Evolutionary conservation across 2,888 invertebrate genomes (phyloP), one percentile per base, ranked within the genome.

Genomic region (Agriotes lineatus): DNA sequence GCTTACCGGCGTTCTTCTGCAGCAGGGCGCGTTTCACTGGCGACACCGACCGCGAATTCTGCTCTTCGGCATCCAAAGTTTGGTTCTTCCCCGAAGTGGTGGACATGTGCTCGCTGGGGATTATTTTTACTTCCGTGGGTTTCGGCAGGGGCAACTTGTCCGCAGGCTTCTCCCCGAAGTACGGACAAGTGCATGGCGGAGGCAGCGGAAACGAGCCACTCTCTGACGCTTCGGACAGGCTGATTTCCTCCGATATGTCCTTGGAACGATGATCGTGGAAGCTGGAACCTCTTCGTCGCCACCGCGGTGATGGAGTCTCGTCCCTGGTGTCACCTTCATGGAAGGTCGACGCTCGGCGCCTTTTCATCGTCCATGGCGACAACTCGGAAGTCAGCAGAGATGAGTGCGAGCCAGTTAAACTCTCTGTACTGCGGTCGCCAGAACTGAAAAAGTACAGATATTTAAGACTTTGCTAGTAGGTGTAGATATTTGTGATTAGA

Each of bases 171-270:
- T 91, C 89, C 0, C 94, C 93, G 78, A 94, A 93, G 77, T 94
- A 94, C 0, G 93, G 93, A 78, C 94, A 93, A 0, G 93, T 93
- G 81, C 93, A 94, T 0, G 93, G 92, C 0, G 93, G 91, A 2
- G 93, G 93, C 37, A 93, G 80, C 6, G 89, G 85, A 19, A 90
- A 81, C 22, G 84, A 82, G 42, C 77, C 76, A 66, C 72, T 79
- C 70, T 82, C 82, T 14, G 74, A 73, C 1, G 77, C 77, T 67
- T 74, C 74, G 48, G 63, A 70, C 57, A 69, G 71, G 65, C 48
- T 71, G 14, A 82, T 79, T 39, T 75, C 74, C 85, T 86, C 35
- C 86, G 85, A 59, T 54, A 75, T 57, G 71, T 73, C 44, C 65
- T 70, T 61, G 61, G 75, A 48, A 80, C 85, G 80, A 69, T 61